Evolutionary conservation across 2,113 vertebrate genomes (phyloP).

Genomic region (Corvus hawaiiensis): DNA sequence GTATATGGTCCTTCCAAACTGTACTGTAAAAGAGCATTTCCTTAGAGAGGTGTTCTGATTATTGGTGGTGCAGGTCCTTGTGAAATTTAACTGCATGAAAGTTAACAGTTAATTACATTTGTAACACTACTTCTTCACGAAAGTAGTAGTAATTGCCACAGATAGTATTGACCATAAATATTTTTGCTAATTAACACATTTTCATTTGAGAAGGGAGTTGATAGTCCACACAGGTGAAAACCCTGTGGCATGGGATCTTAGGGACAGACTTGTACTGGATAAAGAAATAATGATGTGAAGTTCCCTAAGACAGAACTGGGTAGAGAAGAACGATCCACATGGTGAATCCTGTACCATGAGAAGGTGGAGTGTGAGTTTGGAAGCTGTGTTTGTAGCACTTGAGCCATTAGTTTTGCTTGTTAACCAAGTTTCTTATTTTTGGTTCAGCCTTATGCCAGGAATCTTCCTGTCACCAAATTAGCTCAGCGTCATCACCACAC

Average conservation of each 20-base stretch:
- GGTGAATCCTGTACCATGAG: not conserved
- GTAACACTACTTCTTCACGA: not conserved
- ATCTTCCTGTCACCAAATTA: not conserved
- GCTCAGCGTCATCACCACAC: not conserved
- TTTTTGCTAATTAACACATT: not conserved
- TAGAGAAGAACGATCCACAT: not conserved
- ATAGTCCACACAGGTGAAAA: not conserved
- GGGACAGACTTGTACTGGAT: not conserved
- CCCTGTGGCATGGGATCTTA: not conserved
- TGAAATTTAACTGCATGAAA: not conserved
- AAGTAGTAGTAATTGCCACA: not conserved
- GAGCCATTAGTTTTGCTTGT: not conserved
- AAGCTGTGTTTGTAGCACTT: not conserved
- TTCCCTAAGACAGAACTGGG: not conserved
- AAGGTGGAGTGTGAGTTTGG: not conserved
- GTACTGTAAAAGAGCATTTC: not conserved
- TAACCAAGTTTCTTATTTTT: not conserved
- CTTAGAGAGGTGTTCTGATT: not conserved
- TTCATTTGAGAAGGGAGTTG: not conserved
- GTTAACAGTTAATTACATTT: not conserved
- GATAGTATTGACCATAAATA: not conserved
- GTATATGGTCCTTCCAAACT: not conserved
- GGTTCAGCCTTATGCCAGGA: not conserved
- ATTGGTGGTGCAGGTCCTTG: not conserved
- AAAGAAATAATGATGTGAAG: not conserved